A percentile compares a stretch with the other conserved stretches of the same genome.
Conservation (phyloP, 2,113 vertebrate species). For the Cepphus grylle region DNA sequence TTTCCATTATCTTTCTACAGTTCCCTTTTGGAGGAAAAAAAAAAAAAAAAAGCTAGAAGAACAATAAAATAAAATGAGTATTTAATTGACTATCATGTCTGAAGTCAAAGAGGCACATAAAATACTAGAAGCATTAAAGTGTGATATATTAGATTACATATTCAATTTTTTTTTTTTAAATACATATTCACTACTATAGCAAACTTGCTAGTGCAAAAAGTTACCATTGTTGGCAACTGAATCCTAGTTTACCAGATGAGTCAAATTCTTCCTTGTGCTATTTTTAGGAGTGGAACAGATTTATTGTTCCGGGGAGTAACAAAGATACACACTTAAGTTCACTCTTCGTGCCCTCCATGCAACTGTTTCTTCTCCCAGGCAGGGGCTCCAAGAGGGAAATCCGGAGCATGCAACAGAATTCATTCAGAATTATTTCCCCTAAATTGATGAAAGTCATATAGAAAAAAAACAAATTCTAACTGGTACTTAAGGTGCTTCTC, state of each 20-base stretch:
- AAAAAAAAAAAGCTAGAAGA: neutral
- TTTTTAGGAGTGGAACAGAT: neutral
- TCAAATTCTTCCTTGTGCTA: neutral
- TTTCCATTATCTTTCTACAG: neutral
- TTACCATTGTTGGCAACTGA: neutral
- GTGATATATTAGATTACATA: neutral
- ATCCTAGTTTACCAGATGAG: neutral
- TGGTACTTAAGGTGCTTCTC: neutral
- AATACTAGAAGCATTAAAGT: neutral
- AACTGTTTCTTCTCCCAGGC: neutral
- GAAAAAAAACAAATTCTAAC: neutral
- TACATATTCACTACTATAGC: neutral
- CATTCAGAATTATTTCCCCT: neutral
- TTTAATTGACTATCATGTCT: neutral
- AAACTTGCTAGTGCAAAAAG: neutral
- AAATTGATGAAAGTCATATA: neutral
- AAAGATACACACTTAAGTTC: neutral
- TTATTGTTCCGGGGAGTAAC: neutral
- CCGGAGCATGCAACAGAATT: neutral
- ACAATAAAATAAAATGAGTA: neutral
- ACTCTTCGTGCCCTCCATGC: fast-evolving
- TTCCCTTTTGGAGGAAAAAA: neutral
- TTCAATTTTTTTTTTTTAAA: neutral
- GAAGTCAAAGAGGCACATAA: neutral
- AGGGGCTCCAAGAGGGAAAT: neutral